Conservation (phyloP, 2,888 invertebrate genomes). For the Cyaniris semiargus region DNA sequence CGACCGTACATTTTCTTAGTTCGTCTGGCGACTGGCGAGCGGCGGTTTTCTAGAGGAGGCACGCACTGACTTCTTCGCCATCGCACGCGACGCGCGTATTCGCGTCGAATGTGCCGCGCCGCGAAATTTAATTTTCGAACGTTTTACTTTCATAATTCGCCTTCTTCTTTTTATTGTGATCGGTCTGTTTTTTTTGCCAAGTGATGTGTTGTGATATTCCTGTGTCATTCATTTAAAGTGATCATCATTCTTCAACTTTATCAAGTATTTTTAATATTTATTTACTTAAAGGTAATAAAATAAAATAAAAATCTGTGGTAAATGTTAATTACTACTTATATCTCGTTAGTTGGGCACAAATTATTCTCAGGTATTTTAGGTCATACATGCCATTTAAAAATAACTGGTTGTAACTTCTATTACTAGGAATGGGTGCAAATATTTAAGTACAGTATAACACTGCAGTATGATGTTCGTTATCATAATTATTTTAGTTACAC, state of each 20-base stretch:
- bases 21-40: conserved; percentile 14
- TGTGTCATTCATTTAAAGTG: conserved; percentile 28
- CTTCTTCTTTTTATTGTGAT: conserved; percentile 32
- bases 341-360: neutral
- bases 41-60: conserved; percentile 55
- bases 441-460: neutral
- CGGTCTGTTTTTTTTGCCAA: conserved; percentile 28
- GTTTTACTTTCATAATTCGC: conserved; percentile 32
- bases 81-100: conserved; percentile 72
- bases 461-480: neutral
- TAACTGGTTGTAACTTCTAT: neutral
- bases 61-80: conserved; percentile 63
- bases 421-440: neutral
- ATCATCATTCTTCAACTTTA: neutral
- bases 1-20: neutral
- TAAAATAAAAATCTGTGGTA: neutral
- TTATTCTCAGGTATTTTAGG: neutral
- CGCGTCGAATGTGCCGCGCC: conserved; percentile 69
- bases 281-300: neutral
- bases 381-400: neutral
- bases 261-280: neutral
- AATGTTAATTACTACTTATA: neutral
- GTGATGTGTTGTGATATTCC: conserved; percentile 29
- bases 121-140: conserved; percentile 56
- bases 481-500: neutral